These are phyloP conservation scores for Drosophila saltans DNA, from an alignment of 1,140 invertebrate species.

Conservation along the genomic window DNA sequence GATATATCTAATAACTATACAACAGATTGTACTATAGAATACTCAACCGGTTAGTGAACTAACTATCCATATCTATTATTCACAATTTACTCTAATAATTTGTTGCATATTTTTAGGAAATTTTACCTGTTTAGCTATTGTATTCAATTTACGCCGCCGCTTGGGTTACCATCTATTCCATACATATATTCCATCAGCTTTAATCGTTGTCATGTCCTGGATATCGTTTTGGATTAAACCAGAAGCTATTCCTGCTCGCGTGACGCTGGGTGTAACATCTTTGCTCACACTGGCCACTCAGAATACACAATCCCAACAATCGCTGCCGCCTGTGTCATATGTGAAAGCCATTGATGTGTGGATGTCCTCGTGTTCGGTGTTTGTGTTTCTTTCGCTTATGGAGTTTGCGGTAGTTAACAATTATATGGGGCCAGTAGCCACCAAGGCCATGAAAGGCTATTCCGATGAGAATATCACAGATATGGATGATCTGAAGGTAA, in stretches of 20 bases:
- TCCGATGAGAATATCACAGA: constrained; percentile 93
- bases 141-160: constrained; percentile 92
- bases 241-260: constrained; percentile 89
- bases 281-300: constrained; percentile 93
- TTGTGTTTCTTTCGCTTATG: constrained; percentile 96
- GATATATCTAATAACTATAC: constrained; percentile 95
- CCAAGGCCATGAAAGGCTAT: constrained; percentile 95
- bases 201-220: constrained; percentile 97
- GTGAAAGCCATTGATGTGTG: constrained; percentile 96
- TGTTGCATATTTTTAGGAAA: constrained; percentile 85
- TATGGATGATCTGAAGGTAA: constrained; percentile 90
- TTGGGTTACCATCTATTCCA: constrained; percentile 95
- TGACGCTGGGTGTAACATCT: constrained; percentile 89
- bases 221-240: constrained; percentile 97
- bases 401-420: constrained; percentile 96
- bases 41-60: constrained; percentile 89
- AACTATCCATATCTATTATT: neutral
- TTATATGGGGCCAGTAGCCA: constrained; percentile 94
- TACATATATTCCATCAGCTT: constrained; percentile 94
- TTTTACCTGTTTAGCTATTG: constrained; percentile 93
- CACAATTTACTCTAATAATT: neutral
- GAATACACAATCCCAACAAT: constrained; percentile 95
- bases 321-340: constrained; percentile 94
- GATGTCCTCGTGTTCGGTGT: constrained; percentile 96
- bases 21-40: constrained; percentile 93